Conservation (phyloP, 2,797 vertebrate species). For the Argentina silus region DNA sequence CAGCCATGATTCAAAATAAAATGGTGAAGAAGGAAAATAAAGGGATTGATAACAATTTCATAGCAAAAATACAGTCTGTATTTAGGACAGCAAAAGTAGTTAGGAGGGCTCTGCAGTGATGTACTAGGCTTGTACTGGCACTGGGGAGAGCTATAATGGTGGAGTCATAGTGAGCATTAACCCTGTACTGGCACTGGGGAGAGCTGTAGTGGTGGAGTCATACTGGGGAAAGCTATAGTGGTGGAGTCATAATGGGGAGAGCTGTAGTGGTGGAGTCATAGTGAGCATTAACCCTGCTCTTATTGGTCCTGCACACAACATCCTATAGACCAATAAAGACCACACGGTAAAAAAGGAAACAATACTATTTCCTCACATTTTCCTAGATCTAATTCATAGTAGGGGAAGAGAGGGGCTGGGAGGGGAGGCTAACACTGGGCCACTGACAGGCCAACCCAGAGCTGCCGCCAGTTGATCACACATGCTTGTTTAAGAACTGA, state of each 20-base stretch:
- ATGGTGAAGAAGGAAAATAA: constrained; percentile 50
- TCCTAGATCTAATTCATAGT: constrained; percentile 33
- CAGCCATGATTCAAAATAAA: constrained; percentile 67
- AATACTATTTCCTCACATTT: constrained; percentile 27
- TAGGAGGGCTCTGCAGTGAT: constrained; percentile 45
- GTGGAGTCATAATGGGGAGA: no score
- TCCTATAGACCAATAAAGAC: no score
- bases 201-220: no score
- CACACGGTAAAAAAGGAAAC: constrained; percentile 8
- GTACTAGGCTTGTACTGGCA: constrained; percentile 27
- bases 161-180: not conserved
- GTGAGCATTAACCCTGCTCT: not conserved
- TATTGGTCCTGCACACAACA: no score
- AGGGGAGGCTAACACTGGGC: constrained; percentile 27
- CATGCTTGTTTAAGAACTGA: constrained; percentile 17
- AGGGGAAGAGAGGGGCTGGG: constrained; percentile 2
- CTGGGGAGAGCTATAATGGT: not conserved
- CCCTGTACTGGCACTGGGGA: constrained; percentile 2
- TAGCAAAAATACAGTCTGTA: constrained; percentile 49
- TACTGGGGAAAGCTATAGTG: no score
- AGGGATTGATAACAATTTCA: constrained; percentile 59
- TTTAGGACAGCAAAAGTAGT: constrained; percentile 35
- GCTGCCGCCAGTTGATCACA: not conserved
- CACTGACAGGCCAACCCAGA: not conserved
- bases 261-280: not conserved